Base-by-base conservation (phyloP, 1,140 invertebrate genomes). In the Zaprionus davidi region DNA sequence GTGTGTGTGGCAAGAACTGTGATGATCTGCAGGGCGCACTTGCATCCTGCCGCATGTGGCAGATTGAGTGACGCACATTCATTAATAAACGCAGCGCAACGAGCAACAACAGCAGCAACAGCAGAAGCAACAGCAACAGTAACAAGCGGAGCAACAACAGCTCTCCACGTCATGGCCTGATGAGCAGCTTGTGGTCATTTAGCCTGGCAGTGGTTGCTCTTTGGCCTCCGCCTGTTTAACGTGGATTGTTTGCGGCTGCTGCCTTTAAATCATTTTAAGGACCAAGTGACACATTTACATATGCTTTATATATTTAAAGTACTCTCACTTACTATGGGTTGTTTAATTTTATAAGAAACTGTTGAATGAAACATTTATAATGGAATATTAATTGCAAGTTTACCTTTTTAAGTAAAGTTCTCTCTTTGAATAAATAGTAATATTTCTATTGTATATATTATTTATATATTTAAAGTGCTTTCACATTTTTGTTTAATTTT, bases 121-220 rank as follows among this genome's bases (percentile, higher is more conserved):
- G 64, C 76, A 49, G 24, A 28, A 60, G 51, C 51, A 67, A 49
- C 59, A 49, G 22, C 31, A 44, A 31, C 46, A 76, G 44, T 64
- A 51, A 56, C 56, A n/a, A 55, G 51, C 31, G 9, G 31, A 34
- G 31, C 31, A 34, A 34, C 31, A 51, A 64, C 31, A 34, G 31
- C 31, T 31, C 63, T 75, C 44, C 66, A 64, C 65, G 75, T 65
- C 71, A 46, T 44, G 53, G 51, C 17, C 65, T 72, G 79, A 88
- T 87, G 83, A 88, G 71, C 65, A 70, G 79, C 81, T 78, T 83
- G 83, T 68, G 84, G 83, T 78, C 79, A 67, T 81, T 67, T 79
- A 68, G 69, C 78, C 65, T 36, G 60, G 34, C 26, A 53, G 56
- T 64, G 67, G 53, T 68, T 38, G 69, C 49, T 72, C 46, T 76